These are phyloP conservation scores for Phocides pigmalion DNA, from an alignment of 1,140 invertebrate species.

Conservation along the genomic window DNA sequence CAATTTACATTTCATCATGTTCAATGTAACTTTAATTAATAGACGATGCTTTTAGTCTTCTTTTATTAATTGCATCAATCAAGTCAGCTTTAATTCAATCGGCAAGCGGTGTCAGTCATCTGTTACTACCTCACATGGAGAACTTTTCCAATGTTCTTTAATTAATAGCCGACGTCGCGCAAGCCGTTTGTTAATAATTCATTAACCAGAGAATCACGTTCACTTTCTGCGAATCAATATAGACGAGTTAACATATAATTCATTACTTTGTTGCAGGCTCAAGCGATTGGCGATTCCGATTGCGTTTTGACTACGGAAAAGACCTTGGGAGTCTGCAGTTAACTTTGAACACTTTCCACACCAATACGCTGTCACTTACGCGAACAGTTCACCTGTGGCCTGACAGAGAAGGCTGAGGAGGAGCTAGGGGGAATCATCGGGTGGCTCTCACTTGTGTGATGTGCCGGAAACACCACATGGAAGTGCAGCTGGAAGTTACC, in stretches of 20 bases:
- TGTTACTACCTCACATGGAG: slow-evolving; percentile 1
- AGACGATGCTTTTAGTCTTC: background rate
- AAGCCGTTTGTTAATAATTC: slow-evolving; percentile 28
- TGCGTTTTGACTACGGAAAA: slow-evolving; percentile 44
- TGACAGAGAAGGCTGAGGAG: slow-evolving; percentile 32
- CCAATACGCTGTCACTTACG: slow-evolving; percentile 49
- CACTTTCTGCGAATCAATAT: slow-evolving; percentile 26
- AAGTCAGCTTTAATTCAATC: slow-evolving; percentile 10
- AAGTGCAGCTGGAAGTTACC: slow-evolving; percentile 73
- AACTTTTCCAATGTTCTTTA: slow-evolving; percentile 30
- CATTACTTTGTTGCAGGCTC: slow-evolving; percentile 57
- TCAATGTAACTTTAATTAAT: slow-evolving; percentile 5
- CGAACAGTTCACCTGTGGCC: slow-evolving; percentile 44
- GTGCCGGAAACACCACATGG: slow-evolving; percentile 69
- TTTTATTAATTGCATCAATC: slow-evolving; percentile 1
- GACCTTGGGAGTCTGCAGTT: slow-evolving; percentile 44
- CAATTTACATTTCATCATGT: slow-evolving; percentile 41
- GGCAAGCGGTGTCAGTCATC: slow-evolving; percentile 2
- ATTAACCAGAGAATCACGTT: slow-evolving; percentile 29
- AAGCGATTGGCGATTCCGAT: slow-evolving; percentile 51
- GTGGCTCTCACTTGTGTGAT: slow-evolving; percentile 68
- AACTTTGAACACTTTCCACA: slow-evolving; percentile 44
- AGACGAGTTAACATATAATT: slow-evolving; percentile 26
- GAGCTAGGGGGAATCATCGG: slow-evolving; percentile 23
- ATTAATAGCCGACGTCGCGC: slow-evolving; percentile 13